Base-by-base conservation (phyloP, 2,888 invertebrate genomes). In the Liopterus haemorrhoidalis region DNA sequence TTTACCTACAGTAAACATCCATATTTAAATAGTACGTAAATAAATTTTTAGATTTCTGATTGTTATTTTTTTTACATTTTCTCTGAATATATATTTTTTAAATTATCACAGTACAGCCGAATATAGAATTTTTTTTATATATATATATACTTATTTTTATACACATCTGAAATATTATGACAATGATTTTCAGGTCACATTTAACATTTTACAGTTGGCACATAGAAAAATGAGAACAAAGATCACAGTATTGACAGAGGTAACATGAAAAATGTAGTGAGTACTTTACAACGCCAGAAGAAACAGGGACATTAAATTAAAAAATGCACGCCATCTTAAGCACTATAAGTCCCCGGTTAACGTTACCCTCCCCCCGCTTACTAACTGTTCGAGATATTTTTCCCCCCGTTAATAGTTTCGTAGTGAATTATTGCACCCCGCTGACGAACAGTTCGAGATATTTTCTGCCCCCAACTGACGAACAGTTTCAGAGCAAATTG, bases 231-330 rank as follows among this genome's bases (percentile, higher is more conserved):
- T 57, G 50, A 52, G 54, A 55, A 52, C 49, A 52, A 46, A 57
- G 58, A 58, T 58, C 58, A 58, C 58, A 58, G 58, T 55, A 56
- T 53, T 46, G 50, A 49, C 52, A 54, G 41, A 49, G 49, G 47
- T 48, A 48, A 47, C 49, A 48, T 49, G 43, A 14, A 53, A 48
- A 41, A 46, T 46, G 24, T 41, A 41, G 25, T 35, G 33, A 41
- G 16, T 30, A 46, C 22, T 33, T 30, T 41, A n/a, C n/a, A n/a
- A n/a, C n/a, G n/a, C n/a, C n/a, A n/a, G n/a, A n/a, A n/a, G n/a
- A n/a, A n/a, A n/a, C n/a, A n/a, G n/a, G n/a, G n/a, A n/a, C n/a
- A n/a, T n/a, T n/a, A n/a, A n/a, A n/a, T n/a, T n/a, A n/a, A n/a
- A n/a, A n/a, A n/a, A n/a, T n/a, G n/a, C n/a, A n/a, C n/a, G n/a